Conservation (phyloP, 2,797 vertebrate species). For the Melanotaenia parkinsoni region DNA sequence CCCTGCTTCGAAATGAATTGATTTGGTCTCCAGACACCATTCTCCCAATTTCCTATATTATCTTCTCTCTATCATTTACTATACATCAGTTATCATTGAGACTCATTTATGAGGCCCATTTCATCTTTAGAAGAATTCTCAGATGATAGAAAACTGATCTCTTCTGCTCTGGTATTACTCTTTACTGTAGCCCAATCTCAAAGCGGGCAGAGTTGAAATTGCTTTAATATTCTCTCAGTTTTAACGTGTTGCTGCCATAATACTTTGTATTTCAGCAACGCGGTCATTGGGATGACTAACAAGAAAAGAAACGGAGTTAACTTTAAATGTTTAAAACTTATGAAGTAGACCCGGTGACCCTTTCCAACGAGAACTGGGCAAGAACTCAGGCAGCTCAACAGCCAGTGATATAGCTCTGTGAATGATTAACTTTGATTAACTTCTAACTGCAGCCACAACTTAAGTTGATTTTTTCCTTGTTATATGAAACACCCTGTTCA, state of each 20-base stretch:
- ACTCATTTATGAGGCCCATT: conserved; percentile 79
- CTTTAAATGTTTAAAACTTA: conserved; percentile 61
- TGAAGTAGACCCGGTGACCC: conserved; percentile 30
- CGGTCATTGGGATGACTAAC: conserved; percentile 56
- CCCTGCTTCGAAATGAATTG: conserved; percentile 80
- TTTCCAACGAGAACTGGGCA: conserved; percentile 9
- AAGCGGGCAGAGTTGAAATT: conserved; percentile 70
- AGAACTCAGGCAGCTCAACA: neutral
- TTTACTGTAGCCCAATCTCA: conserved; percentile 73
- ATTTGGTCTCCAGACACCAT: conserved; percentile 75
- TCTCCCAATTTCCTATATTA: conserved; percentile 77
- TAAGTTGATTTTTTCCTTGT: conserved; percentile 18
- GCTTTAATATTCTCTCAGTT: conserved; percentile 77
- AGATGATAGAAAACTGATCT: conserved; percentile 81
- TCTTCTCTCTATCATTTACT: conserved; percentile 74
- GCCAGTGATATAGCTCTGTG: conserved; percentile 8
- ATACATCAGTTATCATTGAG: conserved; percentile 80
- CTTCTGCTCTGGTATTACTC: conserved; percentile 78
- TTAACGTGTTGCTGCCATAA: conserved; percentile 58
- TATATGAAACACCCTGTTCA: conserved; percentile 18
- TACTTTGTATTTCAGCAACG: conserved; percentile 63
- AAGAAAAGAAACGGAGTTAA: conserved; percentile 49
- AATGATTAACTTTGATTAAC: conserved; percentile 26
- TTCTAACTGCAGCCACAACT: conserved; percentile 29
- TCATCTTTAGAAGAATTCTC: conserved; percentile 74